Conservation (phyloP, 2,888 invertebrate species). For the Lycophotia porphyrea region DNA sequence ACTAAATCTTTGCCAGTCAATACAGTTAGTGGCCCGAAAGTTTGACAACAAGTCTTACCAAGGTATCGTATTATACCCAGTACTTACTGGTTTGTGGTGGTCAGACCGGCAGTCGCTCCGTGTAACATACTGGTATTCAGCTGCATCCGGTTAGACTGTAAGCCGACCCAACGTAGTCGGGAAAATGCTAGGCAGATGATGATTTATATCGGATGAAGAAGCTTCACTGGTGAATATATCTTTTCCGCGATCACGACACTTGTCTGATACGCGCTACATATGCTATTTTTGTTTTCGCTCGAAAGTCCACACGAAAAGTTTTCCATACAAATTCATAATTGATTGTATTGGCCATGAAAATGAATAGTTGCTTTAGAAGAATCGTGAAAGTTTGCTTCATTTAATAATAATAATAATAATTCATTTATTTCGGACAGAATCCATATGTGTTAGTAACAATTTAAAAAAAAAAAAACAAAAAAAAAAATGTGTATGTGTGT, state of each 20-base stretch:
- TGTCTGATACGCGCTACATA: background rate
- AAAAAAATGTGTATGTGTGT: too few species aligned
- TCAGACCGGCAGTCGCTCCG: background rate
- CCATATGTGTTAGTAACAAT: too few species aligned
- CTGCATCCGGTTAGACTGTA: background rate
- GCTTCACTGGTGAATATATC: too few species aligned
- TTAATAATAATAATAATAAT: too few species aligned
- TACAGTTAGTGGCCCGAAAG: background rate
- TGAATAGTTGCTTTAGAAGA: background rate
- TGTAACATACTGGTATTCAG: background rate
- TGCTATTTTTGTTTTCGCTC: slow-evolving; percentile 56
- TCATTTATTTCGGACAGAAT: too few species aligned
- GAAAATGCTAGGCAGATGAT: background rate
- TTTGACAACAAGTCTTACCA: too few species aligned
- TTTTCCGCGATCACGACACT: too few species aligned
- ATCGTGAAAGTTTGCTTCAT: background rate
- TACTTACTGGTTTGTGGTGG: background rate
- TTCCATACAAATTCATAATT: background rate
- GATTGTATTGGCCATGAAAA: background rate
- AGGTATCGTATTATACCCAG: background rate
- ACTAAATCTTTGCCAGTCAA: background rate
- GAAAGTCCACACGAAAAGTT: slow-evolving; percentile 68
- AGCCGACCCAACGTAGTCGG: background rate
- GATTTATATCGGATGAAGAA: too few species aligned
- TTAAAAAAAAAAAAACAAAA: too few species aligned